Evolutionary conservation across 92 coral and sea anemone genomes (phyloP).

Genomic region (Zoanthus gigantus): DNA sequence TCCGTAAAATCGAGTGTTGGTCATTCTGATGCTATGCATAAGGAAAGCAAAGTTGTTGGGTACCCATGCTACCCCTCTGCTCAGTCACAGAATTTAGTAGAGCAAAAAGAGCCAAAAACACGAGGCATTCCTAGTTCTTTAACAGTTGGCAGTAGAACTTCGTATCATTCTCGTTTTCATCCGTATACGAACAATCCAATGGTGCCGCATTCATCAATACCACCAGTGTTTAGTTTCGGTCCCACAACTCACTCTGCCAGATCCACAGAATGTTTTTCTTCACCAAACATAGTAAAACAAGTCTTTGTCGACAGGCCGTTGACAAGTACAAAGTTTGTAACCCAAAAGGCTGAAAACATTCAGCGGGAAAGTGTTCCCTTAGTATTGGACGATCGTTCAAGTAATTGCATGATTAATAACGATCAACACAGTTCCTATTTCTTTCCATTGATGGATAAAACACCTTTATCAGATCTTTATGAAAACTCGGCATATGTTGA

Average conservation of each 20-base stretch:
- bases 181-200: not conserved
- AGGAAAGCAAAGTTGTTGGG: not conserved
- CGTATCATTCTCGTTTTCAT: constrained; percentile 3
- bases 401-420: not conserved
- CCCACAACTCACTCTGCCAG: not conserved
- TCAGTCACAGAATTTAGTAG: not conserved
- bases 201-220: not conserved
- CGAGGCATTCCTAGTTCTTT: not conserved
- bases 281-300: not conserved
- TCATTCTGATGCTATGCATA: not conserved
- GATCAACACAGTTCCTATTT: not conserved
- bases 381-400: not conserved
- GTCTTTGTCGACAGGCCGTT: constrained; percentile 1
- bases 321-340: not conserved
- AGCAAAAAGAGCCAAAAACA: not conserved
- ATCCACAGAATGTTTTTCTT: not conserved
- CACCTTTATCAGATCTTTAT: not conserved
- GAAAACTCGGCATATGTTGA: not conserved
- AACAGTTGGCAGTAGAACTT: not conserved
- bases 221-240: not conserved
- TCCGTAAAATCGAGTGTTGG: not conserved
- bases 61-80: not conserved
- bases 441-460: not conserved
- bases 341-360: not conserved
- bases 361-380: not conserved